phyloP scores from a whole-genome alignment of 2,797 vertebrate genomes.

The Dromococcyx pavoninus region DNA sequence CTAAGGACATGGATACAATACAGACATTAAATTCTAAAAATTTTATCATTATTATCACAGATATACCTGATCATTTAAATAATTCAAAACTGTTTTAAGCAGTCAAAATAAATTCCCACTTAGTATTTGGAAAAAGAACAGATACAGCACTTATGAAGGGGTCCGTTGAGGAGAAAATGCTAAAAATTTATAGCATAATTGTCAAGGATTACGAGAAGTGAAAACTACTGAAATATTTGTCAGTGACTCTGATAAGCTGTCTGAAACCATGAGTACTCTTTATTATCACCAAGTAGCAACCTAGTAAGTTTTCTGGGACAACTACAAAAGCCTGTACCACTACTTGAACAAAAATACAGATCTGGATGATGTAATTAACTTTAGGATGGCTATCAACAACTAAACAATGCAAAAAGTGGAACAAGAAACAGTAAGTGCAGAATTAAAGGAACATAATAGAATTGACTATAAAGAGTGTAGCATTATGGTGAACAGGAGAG shows the following conservation, averaged over 20 bases:
- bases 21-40: background rate
- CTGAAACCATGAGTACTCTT: background rate
- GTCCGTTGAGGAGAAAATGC: background rate
- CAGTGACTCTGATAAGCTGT: background rate
- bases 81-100: background rate
- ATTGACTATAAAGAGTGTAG: background rate
- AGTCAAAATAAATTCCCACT: background rate
- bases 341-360: background rate
- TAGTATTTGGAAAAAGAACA: background rate
- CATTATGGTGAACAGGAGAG: background rate
- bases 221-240: background rate
- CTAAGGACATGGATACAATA: background rate
- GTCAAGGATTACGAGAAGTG: background rate
- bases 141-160: background rate
- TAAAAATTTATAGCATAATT: background rate
- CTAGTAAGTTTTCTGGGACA: background rate
- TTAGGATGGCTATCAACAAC: background rate
- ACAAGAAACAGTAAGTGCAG: background rate
- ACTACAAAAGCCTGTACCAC: accelerated
- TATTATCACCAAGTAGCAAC: background rate
- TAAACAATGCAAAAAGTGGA: background rate
- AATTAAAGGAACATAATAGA: background rate
- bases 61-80: background rate
- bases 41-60: background rate
- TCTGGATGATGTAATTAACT: background rate